Evolutionary conservation across 1,140 invertebrate genomes (phyloP).

Genomic region (Dreissena rostriformis): DNA sequence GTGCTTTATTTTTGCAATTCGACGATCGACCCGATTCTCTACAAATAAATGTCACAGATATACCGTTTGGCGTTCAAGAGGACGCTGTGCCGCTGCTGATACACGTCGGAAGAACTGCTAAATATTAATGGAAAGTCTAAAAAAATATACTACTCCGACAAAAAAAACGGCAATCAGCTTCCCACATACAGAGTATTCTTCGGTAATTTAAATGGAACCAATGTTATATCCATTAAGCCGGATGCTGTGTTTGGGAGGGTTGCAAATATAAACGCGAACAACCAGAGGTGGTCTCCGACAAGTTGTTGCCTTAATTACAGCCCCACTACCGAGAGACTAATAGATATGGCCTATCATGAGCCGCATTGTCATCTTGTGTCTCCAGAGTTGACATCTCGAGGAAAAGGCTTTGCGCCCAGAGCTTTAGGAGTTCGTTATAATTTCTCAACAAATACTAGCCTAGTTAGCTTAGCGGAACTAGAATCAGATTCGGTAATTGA

Average conservation of each 20-base stretch:
- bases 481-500: constrained; percentile 37
- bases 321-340: constrained; percentile 16
- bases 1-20: constrained; percentile 84
- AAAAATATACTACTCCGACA: constrained; percentile 55
- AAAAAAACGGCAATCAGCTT: constrained; percentile 18
- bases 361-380: too few species aligned
- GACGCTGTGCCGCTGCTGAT: constrained; percentile 66
- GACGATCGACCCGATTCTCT: constrained; percentile 84
- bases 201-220: neutral
- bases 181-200: constrained; percentile 14
- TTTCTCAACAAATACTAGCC: constrained; percentile 38
- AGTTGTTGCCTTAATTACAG: neutral
- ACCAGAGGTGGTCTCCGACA: constrained; percentile 18
- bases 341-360: neutral
- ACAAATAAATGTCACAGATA: constrained; percentile 85
- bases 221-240: neutral
- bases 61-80: constrained; percentile 82
- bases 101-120: constrained; percentile 50
- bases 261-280: constrained; percentile 12
- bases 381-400: too few species aligned
- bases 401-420: constrained; percentile 31
- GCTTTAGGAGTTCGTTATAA: constrained; percentile 33
- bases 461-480: constrained; percentile 53
- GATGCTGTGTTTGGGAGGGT: neutral
- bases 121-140: constrained; percentile 58